Evolutionary conservation across 2,113 vertebrate species (phyloP).

Genomic region (Atlantisia rogersi): DNA sequence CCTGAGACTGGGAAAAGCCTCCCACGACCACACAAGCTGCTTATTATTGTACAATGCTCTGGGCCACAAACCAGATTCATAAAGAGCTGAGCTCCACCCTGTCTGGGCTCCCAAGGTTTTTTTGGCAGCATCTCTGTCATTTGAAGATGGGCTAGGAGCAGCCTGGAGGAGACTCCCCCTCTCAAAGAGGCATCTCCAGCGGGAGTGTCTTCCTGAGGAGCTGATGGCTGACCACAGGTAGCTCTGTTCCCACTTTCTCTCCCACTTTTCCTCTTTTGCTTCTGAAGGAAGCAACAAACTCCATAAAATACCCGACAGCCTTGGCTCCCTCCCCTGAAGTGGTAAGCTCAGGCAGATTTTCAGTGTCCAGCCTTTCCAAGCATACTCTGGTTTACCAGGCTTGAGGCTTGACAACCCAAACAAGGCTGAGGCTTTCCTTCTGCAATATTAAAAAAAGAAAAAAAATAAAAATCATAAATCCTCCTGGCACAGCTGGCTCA

Average conservation of each 20-base stretch:
- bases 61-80: constrained; percentile 54
- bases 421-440: constrained; percentile 40
- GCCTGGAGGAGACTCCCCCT: background rate
- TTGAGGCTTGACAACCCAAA: constrained; percentile 52
- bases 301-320: background rate
- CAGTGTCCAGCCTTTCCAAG: constrained; percentile 9
- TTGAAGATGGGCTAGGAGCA: background rate
- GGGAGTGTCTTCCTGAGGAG: background rate
- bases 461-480: constrained; percentile 44
- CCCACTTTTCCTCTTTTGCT: background rate
- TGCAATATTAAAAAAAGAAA: constrained; percentile 41
- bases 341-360: background rate
- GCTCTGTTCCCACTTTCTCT: background rate
- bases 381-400: background rate
- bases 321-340: background rate
- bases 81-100: constrained; percentile 46
- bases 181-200: background rate
- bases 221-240: background rate
- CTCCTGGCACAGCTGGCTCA: constrained; percentile 53
- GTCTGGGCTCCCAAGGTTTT: constrained; percentile 41
- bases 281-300: background rate
- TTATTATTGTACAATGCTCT: constrained; percentile 42
- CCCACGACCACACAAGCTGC: constrained; percentile 47
- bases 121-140: background rate
- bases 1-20: constrained; percentile 12